Percentiles rank a stretch among this genome's conserved stretches.
Evolutionary conservation across 2,888 invertebrate species (phyloP).

Genomic region (Chrysodeixis includens): DNA sequence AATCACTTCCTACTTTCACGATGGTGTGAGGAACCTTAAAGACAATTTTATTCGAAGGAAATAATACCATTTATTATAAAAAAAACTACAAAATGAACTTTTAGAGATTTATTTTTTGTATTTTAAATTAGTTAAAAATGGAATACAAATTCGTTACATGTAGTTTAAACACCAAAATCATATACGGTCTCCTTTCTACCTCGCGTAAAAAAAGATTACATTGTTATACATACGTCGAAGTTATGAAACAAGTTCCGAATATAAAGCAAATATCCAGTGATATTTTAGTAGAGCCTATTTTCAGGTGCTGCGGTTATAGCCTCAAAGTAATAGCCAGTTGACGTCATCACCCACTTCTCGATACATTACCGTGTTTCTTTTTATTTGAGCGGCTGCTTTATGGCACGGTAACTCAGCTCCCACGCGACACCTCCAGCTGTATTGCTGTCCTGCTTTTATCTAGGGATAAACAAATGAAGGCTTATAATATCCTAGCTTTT

Average conservation of each 20-base stretch:
- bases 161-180: too few species aligned
- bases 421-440: conserved; percentile 28
- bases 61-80: background rate
- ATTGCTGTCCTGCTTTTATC: conserved; percentile 32
- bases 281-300: conserved; percentile 17
- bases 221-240: background rate
- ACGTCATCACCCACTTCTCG: conserved; percentile 38
- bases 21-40: background rate
- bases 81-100: too few species aligned
- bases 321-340: conserved; percentile 39
- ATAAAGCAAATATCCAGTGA: conserved; percentile 6
- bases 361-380: conserved; percentile 26
- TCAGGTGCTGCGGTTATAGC: conserved; percentile 12
- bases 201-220: too few species aligned
- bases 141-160: too few species aligned
- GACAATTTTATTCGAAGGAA: background rate
- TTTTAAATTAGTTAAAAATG: too few species aligned
- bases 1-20: conserved; percentile 45
- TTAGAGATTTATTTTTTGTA: too few species aligned
- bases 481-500: background rate
- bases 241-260: background rate
- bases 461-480: conserved; percentile 19
- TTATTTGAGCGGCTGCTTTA: conserved; percentile 36
- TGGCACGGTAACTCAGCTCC: conserved; percentile 31
- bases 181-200: too few species aligned